Evolutionary conservation across 1,140 invertebrate species (phyloP), one percentile per base, ranked within the genome.

Genomic region (Heliothis subflexa): DNA sequence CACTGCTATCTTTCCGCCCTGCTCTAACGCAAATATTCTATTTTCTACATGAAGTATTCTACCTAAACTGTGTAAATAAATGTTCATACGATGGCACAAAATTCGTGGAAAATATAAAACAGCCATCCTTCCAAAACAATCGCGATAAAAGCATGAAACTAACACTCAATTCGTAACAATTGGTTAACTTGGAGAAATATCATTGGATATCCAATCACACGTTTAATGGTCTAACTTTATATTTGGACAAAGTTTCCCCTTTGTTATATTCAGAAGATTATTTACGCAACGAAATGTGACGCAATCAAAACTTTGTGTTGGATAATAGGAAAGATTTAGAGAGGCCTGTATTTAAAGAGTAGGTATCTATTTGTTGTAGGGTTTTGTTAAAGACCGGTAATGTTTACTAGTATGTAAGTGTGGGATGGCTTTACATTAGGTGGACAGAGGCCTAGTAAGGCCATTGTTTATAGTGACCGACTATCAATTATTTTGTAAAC

Each of bases 131-230:
- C 28, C 9, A 62, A 45, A 77, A 77, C n/a, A 45, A 47, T 64
- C 28, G 9, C 61, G 13, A 76, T 66, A 54, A 66, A 50, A 10
- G 12, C 49, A 66, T 40, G 50, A 66, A 76, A 73, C 71, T 73
- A 57, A 66, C 74, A 76, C 59, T 77, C 50, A 55, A 45, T 45
- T 66, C 62, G 16, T 45, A 68, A 45, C 74, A 68, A 55, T 66
- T 77, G 61, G 61, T 66, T 54, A 66, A 77, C 61, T 77, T 55
- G 25, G 25, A 40, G 61, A 45, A 68, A 77, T 66, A 68, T 66
- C 49, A 66, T 77, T 68, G 28, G 50, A 25, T 77, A 77, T 68
- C 74, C 74, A 77, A 77, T 77, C 74, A 77, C 74, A 77, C 62
- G 50, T 68, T 66, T 68, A 77, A 66, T 68, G 74, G 62, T 13